Evolutionary conservation across 1,140 invertebrate species (phyloP).

Genomic region (Ladona fulva): DNA sequence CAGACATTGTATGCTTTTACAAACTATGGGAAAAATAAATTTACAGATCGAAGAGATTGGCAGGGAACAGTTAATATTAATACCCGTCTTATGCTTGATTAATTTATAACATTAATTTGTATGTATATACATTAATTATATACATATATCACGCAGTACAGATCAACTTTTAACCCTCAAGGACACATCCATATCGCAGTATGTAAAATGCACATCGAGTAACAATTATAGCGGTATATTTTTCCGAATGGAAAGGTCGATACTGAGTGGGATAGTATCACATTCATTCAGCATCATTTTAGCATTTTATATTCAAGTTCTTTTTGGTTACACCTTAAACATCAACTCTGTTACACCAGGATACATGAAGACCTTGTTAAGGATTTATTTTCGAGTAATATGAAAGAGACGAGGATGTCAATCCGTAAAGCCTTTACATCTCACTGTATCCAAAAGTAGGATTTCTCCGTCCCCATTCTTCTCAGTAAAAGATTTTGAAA

Average conservation of each 20-base stretch:
- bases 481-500: too few species aligned
- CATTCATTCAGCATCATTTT: too few species aligned
- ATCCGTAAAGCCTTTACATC: too few species aligned
- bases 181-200: constrained; percentile 3
- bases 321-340: too few species aligned
- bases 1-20: neutral
- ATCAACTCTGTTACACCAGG: too few species aligned
- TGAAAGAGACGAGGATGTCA: too few species aligned
- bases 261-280: too few species aligned
- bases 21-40: constrained; percentile 8
- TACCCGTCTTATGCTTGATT: constrained; percentile 5
- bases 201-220: neutral
- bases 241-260: neutral
- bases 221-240: neutral
- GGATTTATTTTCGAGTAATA: too few species aligned
- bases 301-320: too few species aligned
- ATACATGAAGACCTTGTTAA: too few species aligned
- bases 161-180: neutral
- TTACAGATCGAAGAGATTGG: neutral
- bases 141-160: neutral
- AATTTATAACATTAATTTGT: neutral
- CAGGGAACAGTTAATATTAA: constrained; percentile 10
- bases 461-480: too few species aligned
- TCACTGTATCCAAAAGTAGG: too few species aligned
- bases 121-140: constrained; percentile 9